phyloP scores from a whole-genome alignment of 2,113 vertebrate genomes.

The Hydropotes inermis region DNA sequence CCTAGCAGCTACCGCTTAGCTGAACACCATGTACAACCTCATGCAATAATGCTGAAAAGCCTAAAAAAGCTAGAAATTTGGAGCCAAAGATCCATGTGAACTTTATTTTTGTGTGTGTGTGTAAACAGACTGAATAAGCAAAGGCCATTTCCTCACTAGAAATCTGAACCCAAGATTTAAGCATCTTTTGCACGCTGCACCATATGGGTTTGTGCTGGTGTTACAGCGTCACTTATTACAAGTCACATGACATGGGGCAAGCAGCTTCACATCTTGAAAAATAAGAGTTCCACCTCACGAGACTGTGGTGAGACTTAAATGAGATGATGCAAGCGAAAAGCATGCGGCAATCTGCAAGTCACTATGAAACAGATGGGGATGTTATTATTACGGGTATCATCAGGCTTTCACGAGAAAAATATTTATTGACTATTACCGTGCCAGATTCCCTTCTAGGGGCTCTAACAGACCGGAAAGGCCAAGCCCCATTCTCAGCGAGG shows the following conservation, averaged over 20 bases:
- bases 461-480: not conserved
- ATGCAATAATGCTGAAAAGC: not conserved
- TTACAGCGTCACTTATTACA: not conserved
- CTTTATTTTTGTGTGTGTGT: not conserved
- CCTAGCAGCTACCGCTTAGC: not conserved
- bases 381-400: not conserved
- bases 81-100: not conserved
- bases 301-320: not conserved
- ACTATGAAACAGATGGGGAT: not conserved
- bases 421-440: not conserved
- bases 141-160: not conserved
- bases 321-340: not conserved
- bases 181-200: not conserved
- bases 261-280: not conserved
- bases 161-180: not conserved
- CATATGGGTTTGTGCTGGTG: not conserved
- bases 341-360: not conserved
- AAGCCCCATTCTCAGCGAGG: not conserved
- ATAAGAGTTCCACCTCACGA: not conserved
- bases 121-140: not conserved
- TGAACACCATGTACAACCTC: not conserved
- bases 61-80: not conserved
- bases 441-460: not conserved
- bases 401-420: not conserved
- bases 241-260: not conserved